phyloP scores from a whole-genome alignment of 2,113 vertebrate genomes.

The Accipiter cooperii region DNA sequence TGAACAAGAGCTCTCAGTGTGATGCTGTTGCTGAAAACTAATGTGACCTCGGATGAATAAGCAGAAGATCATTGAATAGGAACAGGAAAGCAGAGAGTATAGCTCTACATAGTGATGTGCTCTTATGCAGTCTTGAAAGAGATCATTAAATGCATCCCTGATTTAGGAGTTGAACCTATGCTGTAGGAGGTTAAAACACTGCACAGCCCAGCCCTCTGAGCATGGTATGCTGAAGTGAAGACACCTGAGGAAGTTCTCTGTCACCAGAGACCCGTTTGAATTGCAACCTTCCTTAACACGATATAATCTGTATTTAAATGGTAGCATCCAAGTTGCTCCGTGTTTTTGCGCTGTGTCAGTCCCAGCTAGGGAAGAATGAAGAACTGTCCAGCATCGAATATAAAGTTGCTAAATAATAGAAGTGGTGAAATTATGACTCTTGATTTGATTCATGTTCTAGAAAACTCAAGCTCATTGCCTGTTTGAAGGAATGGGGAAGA shows the following conservation, averaged over 20 bases:
- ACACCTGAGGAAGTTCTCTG: not conserved
- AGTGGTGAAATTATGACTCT: not conserved
- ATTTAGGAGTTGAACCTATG: not conserved
- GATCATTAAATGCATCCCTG: not conserved
- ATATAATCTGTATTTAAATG: not conserved
- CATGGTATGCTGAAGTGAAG: not conserved
- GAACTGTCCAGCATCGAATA: not conserved
- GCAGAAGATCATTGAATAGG: not conserved
- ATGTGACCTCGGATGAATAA: not conserved
- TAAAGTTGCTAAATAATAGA: not conserved
- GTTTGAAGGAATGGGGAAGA: not conserved
- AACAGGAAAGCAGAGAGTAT: not conserved
- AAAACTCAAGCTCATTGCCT: not conserved
- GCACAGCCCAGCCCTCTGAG: not conserved
- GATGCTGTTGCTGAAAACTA: not conserved
- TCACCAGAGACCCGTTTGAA: not conserved
- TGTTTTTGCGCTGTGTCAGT: not conserved
- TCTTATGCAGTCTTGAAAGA: not conserved
- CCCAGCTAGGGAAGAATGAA: not conserved
- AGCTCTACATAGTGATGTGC: not conserved
- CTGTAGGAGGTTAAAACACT: not conserved
- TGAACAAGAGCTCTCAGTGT: not conserved
- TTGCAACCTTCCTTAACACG: not conserved
- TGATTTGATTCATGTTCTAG: not conserved
- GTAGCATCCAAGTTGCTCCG: not conserved